A percentile compares a stretch with the other conserved stretches of the same genome.
phyloP scores from a whole-genome alignment of 2,797 vertebrate species.

The Sphenopsis melanotis region DNA sequence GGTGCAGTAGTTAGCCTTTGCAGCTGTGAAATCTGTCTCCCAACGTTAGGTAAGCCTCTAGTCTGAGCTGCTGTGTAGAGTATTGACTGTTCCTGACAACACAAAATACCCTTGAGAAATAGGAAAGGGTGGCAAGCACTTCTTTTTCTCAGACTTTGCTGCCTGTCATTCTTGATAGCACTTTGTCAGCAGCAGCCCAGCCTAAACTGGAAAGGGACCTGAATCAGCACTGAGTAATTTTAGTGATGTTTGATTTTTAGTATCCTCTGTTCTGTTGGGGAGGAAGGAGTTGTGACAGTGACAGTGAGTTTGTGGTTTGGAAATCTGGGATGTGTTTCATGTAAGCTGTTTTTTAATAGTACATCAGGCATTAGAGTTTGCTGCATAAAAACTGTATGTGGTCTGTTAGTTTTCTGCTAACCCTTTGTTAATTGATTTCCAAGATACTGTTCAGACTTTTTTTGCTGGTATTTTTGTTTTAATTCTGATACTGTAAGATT shows the following conservation, averaged over 20 bases:
- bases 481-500: not conserved
- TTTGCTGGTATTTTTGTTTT: not conserved
- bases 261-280: not conserved
- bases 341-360: not conserved
- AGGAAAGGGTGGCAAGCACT: not conserved
- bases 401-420: not conserved
- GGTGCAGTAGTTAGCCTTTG: not conserved
- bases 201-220: not conserved
- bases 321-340: not conserved
- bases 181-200: not conserved
- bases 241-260: not conserved
- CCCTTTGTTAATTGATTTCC: not conserved
- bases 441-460: not conserved
- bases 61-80: not conserved
- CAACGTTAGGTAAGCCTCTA: not conserved
- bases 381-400: not conserved
- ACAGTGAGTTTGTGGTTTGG: not conserved
- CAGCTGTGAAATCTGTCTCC: not conserved
- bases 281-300: not conserved
- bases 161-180: not conserved
- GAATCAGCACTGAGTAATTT: not conserved
- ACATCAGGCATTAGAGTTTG: not conserved
- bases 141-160: not conserved
- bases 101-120: not conserved
- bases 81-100: not conserved